These are phyloP conservation scores for Fabriciana adippe DNA, from an alignment of 2,888 invertebrate species.

Conservation along the genomic window DNA sequence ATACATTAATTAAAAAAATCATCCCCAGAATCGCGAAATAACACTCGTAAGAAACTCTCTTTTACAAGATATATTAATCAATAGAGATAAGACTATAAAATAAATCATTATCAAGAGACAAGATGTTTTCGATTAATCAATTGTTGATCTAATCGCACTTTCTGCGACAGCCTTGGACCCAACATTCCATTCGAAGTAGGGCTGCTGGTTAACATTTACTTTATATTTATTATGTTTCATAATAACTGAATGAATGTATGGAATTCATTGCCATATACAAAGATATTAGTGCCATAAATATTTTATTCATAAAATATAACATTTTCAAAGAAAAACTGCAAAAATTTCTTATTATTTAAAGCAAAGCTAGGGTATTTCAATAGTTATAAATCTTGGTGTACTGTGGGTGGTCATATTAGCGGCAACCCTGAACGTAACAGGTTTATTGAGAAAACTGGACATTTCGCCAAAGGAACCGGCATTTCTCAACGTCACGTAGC, in stretches of 20 bases:
- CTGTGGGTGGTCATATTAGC: slow-evolving; percentile 8
- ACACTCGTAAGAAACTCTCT: too few species aligned
- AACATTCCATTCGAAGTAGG: slow-evolving; percentile 49
- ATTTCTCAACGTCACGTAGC: slow-evolving; percentile 36
- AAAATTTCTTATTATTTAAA: too few species aligned
- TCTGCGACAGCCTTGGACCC: slow-evolving; percentile 55
- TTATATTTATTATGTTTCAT: not conserved
- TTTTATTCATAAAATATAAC: too few species aligned
- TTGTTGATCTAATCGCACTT: slow-evolving; percentile 50
- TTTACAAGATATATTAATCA: not conserved
- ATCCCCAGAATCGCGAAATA: too few species aligned
- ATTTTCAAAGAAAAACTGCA: too few species aligned
- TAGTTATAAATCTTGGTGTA: not conserved
- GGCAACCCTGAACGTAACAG: slow-evolving; percentile 59
- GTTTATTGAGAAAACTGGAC: slow-evolving; percentile 64
- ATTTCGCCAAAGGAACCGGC: slow-evolving; percentile 48
- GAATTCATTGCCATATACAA: too few species aligned
- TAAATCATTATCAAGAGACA: slow-evolving; percentile 42
- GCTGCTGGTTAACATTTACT: slow-evolving; percentile 12
- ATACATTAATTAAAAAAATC: too few species aligned
- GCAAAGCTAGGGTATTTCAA: too few species aligned
- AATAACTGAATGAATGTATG: too few species aligned
- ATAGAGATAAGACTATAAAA: slow-evolving; percentile 25
- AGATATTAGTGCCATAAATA: too few species aligned
- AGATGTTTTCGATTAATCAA: slow-evolving; percentile 48